phyloP scores from a whole-genome alignment of 2,888 invertebrate species.

The Perizoma flavofasciatum region DNA sequence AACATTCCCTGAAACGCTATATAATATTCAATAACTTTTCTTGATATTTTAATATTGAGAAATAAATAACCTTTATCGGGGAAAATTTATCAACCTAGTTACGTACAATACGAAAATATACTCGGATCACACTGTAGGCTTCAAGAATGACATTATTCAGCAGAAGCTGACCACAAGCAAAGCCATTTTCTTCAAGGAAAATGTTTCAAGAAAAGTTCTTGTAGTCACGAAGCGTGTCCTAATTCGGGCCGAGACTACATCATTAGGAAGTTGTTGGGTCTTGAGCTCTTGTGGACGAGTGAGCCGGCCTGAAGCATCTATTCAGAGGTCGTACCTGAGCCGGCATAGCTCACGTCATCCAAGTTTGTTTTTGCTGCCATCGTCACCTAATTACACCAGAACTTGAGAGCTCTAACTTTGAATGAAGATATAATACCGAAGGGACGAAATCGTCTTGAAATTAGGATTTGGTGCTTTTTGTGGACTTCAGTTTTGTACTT shows the following conservation, averaged over 20 bases:
- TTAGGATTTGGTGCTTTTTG: background rate
- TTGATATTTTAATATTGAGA: too few relatives aligned
- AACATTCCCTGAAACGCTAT: background rate
- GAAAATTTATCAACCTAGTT: too few relatives aligned
- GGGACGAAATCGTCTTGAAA: background rate
- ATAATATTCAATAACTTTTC: conserved; percentile 2
- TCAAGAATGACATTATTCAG: background rate
- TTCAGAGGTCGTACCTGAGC: conserved; percentile 32
- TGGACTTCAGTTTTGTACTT: background rate
- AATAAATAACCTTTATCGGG: too few relatives aligned
- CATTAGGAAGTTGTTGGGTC: conserved; percentile 36
- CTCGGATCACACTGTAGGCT: too few relatives aligned
- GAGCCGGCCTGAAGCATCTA: conserved; percentile 30
- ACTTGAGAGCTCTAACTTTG: conserved; percentile 14
- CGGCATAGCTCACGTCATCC: conserved; percentile 21
- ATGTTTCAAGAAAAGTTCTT: conserved; percentile 19
- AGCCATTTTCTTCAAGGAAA: conserved; percentile 10
- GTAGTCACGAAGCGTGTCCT: conserved; percentile 29
- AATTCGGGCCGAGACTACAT: conserved; percentile 33
- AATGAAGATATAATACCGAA: conserved; percentile 6
- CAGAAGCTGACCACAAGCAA: background rate
- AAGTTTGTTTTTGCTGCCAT: conserved; percentile 23
- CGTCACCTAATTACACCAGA: conserved; percentile 27
- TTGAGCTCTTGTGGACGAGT: conserved; percentile 31
- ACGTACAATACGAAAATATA: too few relatives aligned